Evolutionary conservation across 2,797 vertebrate species (phyloP), one percentile per base, ranked within the genome.

Genomic region (Netta rufina): DNA sequence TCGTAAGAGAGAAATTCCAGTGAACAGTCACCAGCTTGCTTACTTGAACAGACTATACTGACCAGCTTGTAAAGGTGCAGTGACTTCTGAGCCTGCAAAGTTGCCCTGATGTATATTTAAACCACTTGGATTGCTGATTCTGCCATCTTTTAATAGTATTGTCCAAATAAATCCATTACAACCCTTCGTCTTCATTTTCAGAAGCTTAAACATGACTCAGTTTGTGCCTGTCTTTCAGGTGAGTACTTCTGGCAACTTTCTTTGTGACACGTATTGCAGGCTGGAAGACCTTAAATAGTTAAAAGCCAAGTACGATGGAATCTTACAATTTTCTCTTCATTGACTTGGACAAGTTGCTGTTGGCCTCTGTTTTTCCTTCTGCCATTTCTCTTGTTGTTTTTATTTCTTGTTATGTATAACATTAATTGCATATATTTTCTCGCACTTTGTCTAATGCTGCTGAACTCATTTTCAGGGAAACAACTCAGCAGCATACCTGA

Each of bases 1-100:
- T 12, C 1, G 0, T 22, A 9, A 54, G 25, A 72, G 36, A 66
- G 10, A 56, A 92, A 32, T 10, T 3, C 0, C 61, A 47, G 7
- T 3, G 2, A 78, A 39, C 64, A 57, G 18, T 67, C 53, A 87
- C 19, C 67, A 81, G 49, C 19, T 81, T 62, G 20, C 28, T 84
- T 36, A 22, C 2, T 49, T 62, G 64, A 43, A 27, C n/a, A 13
- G 47, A 60, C 14, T 67, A 30, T 13, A 32, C 6, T 13, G 43
- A 66, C 28, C 33, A 82, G 41, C n/a, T 64, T 65, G 43, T 30
- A 74, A 74, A 74, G 64, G 24, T 58, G 16, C 30, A 38, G 28
- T 43, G 13, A 4, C 33, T 62, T 30, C 43, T 65, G n/a, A 36
- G 30, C 6, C 64, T 49, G 30, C 33, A 89, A 62, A 76, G n/a